phyloP scores from a whole-genome alignment of 2,113 vertebrate species.

The Spizaetus ornatus region DNA sequence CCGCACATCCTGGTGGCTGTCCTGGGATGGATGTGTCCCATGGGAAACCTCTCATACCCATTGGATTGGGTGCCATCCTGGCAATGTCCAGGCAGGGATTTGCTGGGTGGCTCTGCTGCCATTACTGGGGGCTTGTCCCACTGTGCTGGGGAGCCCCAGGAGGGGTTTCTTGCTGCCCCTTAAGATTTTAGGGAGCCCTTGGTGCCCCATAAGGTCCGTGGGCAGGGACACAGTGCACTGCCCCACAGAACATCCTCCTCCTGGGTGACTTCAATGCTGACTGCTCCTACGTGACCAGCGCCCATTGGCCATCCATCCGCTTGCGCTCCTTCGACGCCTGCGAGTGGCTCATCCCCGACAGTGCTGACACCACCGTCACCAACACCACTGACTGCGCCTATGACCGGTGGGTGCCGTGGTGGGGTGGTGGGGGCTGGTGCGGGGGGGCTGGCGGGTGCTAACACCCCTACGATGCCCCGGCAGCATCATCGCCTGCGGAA shows the following conservation, averaged over 20 bases:
- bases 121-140: not conserved
- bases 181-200: not conserved
- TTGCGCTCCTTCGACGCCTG: not conserved
- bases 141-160: not conserved
- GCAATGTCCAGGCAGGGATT: not conserved
- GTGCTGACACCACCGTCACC: not conserved
- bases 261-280: slow-evolving; percentile 27
- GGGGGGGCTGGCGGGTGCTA: accelerated
- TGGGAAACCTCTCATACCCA: accelerated
- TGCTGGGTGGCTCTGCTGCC: not conserved
- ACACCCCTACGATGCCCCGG: accelerated
- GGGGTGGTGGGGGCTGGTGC: accelerated
- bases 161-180: not conserved
- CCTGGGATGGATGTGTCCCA: not conserved
- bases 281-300: slow-evolving; percentile 27
- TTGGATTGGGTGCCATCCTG: accelerated
- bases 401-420: not conserved
- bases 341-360: not conserved
- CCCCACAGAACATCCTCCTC: slow-evolving; percentile 1
- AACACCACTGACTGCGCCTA: not conserved
- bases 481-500: slow-evolving; percentile 25
- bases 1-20: accelerated
- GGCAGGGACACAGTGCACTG: not conserved
- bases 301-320: not conserved
- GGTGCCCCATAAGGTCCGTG: accelerated